Evolutionary conservation across 2,888 invertebrate species (phyloP).

Genomic region (Microchrysa polita): DNA sequence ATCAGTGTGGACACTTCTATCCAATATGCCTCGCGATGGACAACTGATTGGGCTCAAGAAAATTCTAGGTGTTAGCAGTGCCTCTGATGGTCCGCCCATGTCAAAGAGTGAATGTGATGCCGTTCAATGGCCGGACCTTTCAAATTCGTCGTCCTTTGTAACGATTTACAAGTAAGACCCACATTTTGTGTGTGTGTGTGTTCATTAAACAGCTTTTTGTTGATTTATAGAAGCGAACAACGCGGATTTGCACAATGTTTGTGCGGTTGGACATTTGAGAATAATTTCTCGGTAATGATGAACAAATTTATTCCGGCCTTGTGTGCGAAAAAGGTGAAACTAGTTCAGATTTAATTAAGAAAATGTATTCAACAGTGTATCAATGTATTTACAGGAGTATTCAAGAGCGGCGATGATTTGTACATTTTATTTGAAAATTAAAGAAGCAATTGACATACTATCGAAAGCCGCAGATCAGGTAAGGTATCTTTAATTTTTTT

Average conservation of each 20-base stretch:
- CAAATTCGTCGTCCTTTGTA: constrained; percentile 60
- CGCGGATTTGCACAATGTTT: constrained; percentile 83
- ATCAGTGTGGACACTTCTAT: constrained; percentile 76
- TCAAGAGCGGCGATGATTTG: constrained; percentile 91
- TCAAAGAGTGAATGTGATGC: constrained; percentile 60
- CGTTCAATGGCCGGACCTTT: constrained; percentile 62
- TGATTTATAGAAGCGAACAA: constrained; percentile 71
- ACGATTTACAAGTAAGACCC: constrained; percentile 57
- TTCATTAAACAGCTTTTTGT: no score
- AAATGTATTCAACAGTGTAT: not conserved
- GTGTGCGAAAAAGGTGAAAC: constrained; percentile 70
- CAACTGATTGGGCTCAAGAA: constrained; percentile 68
- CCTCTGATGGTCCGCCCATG: constrained; percentile 55
- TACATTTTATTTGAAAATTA: constrained; percentile 87
- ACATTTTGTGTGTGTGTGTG: not conserved
- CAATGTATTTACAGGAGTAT: constrained; percentile 66
- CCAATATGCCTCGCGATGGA: constrained; percentile 67
- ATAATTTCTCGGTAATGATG: constrained; percentile 69
- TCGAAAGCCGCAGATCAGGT: constrained; percentile 72
- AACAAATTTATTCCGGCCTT: constrained; percentile 73
- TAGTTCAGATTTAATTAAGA: not conserved
- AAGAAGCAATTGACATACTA: constrained; percentile 85
- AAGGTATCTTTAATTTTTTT: no score
- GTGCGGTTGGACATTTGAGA: constrained; percentile 90
- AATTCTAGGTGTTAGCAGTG: constrained; percentile 61